Conservation (phyloP, 2,797 vertebrate genomes). For the Sparus aurata region DNA sequence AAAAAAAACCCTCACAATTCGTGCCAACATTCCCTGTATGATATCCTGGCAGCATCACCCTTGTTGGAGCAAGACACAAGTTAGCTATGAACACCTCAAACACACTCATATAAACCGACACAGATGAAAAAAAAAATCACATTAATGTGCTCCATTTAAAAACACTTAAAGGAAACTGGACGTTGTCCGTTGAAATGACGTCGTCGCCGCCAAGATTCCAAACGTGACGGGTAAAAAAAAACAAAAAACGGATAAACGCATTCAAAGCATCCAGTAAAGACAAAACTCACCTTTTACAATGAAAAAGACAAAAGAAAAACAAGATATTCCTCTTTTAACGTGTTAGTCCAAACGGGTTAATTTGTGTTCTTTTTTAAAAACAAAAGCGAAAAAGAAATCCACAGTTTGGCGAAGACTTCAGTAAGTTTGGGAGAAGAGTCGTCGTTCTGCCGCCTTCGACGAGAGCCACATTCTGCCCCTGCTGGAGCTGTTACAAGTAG, state of each 20-base stretch:
- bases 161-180: not conserved
- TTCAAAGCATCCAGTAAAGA: not conserved
- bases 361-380: not conserved
- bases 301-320: conserved; percentile 20
- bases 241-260: conserved; percentile 24
- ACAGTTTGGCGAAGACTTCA: conserved; percentile 46
- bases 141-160: rapidly evolving
- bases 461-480: conserved; percentile 64
- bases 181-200: conserved; percentile 9
- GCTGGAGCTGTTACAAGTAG: conserved; percentile 48
- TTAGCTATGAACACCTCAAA: not conserved
- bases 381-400: conserved; percentile 41
- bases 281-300: conserved; percentile 74
- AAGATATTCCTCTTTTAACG: conserved; percentile 48
- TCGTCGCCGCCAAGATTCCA: not conserved
- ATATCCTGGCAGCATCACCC: conserved; percentile 57
- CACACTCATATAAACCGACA: rapidly evolving
- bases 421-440: conserved; percentile 38
- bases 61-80: conserved; percentile 24
- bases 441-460: conserved; percentile 15
- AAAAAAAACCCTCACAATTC: conserved; percentile 27
- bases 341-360: conserved; percentile 52
- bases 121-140: rapidly evolving
- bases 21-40: conserved; percentile 44
- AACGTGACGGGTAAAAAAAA: conserved; percentile 14